Evolutionary conservation across 2,888 invertebrate species (phyloP).

Genomic region (Stegana nigrithorax): DNA sequence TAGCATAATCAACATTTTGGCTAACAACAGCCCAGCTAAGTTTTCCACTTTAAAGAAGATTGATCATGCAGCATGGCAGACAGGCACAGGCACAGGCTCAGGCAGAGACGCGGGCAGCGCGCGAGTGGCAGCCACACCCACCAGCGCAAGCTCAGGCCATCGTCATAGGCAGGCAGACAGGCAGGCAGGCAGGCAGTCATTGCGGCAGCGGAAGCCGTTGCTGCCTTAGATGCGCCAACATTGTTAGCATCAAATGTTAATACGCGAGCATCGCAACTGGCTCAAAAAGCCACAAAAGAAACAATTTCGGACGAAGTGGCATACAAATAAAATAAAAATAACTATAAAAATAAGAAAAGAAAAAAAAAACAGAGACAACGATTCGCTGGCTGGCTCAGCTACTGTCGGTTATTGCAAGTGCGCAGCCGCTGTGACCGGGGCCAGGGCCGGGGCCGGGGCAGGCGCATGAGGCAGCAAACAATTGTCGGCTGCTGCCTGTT

Average conservation of each 20-base stretch:
- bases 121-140: slow-evolving; percentile 41
- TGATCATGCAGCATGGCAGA: slow-evolving; percentile 45
- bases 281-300: not conserved
- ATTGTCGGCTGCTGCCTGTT: not conserved
- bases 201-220: slow-evolving; percentile 41
- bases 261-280: not conserved
- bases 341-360: not conserved
- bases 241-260: slow-evolving; percentile 25
- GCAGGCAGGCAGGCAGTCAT: not conserved
- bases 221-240: slow-evolving; percentile 36
- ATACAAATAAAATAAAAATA: not conserved
- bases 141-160: slow-evolving; percentile 47
- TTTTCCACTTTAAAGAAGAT: slow-evolving; percentile 44
- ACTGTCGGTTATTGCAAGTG: no score
- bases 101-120: slow-evolving; percentile 18
- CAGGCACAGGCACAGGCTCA: not conserved
- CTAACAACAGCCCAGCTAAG: slow-evolving; percentile 38
- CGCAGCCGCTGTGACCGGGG: no score
- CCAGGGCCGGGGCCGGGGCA: no score
- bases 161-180: not conserved
- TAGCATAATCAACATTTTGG: slow-evolving; percentile 41
- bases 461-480: not conserved
- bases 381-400: no score
- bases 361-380: no score
- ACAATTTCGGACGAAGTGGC: not conserved